These are phyloP conservation scores for Phoeniculus purpureus DNA, from an alignment of 2,797 vertebrate species.

Conservation along the genomic window DNA sequence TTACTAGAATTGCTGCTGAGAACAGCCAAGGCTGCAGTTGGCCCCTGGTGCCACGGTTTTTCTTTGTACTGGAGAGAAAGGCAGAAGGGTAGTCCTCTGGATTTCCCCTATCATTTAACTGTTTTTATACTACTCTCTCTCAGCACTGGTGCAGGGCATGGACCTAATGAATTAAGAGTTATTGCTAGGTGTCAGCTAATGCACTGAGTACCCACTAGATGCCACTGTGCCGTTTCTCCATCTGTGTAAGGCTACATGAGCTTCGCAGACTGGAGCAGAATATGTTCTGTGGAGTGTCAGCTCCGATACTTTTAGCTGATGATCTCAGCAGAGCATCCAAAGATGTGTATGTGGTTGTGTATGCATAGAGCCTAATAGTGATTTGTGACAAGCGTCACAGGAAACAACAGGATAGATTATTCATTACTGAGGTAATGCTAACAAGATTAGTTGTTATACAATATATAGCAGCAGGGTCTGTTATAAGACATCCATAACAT, in stretches of 20 bases:
- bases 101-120: background rate
- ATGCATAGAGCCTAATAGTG: background rate
- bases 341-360: background rate
- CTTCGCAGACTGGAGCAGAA: background rate
- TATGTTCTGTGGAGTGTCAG: background rate
- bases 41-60: background rate
- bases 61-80: background rate
- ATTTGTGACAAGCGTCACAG: background rate
- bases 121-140: background rate
- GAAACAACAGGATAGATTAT: background rate
- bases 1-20: background rate
- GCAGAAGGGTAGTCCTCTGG: background rate
- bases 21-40: rapidly evolving
- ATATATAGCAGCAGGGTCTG: background rate
- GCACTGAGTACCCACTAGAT: conserved; percentile 5
- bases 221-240: conserved; percentile 2
- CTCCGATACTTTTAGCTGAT: background rate
- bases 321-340: background rate
- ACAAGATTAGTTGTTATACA: rapidly evolving
- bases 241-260: rapidly evolving
- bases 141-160: background rate
- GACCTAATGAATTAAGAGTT: background rate
- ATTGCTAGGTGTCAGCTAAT: background rate
- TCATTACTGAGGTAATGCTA: background rate
- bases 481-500: background rate